A percentile compares a stretch with the other conserved stretches of the same genome.
These are phyloP conservation scores for Nemotelus nigrinus DNA, from an alignment of 2,888 invertebrate genomes.

Conservation along the genomic window DNA sequence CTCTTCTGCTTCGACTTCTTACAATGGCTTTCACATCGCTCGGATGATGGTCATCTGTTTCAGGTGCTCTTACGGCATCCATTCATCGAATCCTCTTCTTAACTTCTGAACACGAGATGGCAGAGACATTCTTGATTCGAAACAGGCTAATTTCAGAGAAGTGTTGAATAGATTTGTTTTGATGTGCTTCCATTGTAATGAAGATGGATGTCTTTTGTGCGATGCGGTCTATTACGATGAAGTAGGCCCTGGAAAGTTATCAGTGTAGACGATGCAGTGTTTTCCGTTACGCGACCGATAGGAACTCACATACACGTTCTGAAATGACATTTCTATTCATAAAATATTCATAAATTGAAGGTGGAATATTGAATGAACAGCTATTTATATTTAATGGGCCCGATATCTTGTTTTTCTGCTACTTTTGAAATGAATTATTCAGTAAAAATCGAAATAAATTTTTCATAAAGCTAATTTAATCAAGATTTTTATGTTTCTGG, in stretches of 20 bases:
- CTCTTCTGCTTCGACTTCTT: slow-evolving; percentile 19
- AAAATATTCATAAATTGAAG: too few relatives aligned
- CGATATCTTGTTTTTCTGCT: too few relatives aligned
- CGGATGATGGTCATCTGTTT: slow-evolving; percentile 3
- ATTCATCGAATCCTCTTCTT: background rate
- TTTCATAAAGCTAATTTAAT: too few relatives aligned
- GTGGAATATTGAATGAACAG: too few relatives aligned
- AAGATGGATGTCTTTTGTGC: slow-evolving; percentile 27
- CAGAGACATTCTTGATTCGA: background rate
- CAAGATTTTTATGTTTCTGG: too few relatives aligned
- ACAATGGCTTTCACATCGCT: background rate
- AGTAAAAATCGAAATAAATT: too few relatives aligned
- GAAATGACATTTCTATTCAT: too few relatives aligned
- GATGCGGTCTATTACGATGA: background rate
- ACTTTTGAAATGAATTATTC: too few relatives aligned
- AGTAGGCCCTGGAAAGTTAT: background rate
- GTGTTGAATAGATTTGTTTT: slow-evolving; percentile 44
- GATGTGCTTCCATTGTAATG: slow-evolving; percentile 34
- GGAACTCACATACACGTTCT: too few relatives aligned
- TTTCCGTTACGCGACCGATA: too few relatives aligned
- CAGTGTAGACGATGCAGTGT: too few relatives aligned
- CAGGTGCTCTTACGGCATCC: background rate
- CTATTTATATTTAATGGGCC: too few relatives aligned
- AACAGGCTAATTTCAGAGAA: slow-evolving; percentile 22
- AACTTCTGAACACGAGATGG: background rate